These are phyloP conservation scores for Tenthredo scrophulariae DNA, from an alignment of 2,888 invertebrate genomes.

Conservation along the genomic window DNA sequence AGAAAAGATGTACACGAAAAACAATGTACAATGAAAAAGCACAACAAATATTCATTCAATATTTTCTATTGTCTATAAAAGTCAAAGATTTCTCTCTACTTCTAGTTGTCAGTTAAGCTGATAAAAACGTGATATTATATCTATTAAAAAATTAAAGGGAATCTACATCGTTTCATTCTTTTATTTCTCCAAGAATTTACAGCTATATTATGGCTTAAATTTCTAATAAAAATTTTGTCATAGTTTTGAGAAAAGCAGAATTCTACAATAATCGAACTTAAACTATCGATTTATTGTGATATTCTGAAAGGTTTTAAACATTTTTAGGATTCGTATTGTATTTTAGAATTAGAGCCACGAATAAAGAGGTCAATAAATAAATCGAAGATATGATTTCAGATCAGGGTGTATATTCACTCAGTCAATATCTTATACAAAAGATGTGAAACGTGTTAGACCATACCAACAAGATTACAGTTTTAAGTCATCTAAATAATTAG, in stretches of 20 bases:
- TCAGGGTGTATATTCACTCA: conserved; percentile 41
- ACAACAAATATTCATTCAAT: not conserved
- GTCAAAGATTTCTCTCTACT: not conserved
- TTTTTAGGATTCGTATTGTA: not conserved
- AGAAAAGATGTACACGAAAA: not conserved
- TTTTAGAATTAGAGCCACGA: not conserved
- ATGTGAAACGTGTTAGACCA: conserved; percentile 23
- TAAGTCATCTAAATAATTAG: conserved; percentile 7
- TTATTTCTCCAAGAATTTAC: not conserved
- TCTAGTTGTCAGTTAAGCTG: not conserved
- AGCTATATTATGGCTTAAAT: not conserved
- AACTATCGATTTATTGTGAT: not conserved
- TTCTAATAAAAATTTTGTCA: not conserved
- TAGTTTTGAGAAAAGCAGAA: not conserved
- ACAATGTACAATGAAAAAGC: conserved; percentile 3
- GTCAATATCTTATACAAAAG: conserved; percentile 31
- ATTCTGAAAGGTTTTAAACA: not conserved
- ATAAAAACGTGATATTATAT: not conserved
- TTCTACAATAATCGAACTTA: not conserved
- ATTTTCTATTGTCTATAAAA: not conserved
- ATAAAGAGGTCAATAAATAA: not conserved
- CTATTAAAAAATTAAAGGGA: not conserved
- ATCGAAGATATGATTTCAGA: conserved; percentile 1
- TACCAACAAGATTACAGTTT: conserved; percentile 26
- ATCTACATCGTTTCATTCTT: not conserved